Base-by-base conservation (phyloP, 1,140 invertebrate species). In the Formica exsecta region DNA sequence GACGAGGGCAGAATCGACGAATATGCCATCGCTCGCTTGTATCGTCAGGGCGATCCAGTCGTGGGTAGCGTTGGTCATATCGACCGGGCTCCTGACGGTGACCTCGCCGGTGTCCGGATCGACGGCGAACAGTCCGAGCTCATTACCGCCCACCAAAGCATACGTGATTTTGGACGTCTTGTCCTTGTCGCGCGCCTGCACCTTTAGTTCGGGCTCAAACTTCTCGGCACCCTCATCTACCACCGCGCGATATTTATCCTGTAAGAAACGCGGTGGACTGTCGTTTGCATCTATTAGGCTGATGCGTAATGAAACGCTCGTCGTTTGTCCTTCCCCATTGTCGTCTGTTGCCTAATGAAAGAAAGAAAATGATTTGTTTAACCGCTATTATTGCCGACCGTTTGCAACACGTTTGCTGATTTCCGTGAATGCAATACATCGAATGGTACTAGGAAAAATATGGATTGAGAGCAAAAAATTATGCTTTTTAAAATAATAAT, bases 211-310 rank as follows among this genome's bases (percentile, higher is more conserved):
- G 0, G 98, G 98, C 86, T 98, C 98, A 91, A 98, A 98, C 85
- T 97, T 97, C 4, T 96, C 95, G 2, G 98, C 96, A 1, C 97
- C 98, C 93, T 99, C 98, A 89, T 98, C 97, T 22, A 98, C 97
- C 4, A 97, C 97, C 0, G 97, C 97, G 8, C 97, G 96, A 93
- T 98, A 98, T 13, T 97, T 95, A 0, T 96, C 95, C 73, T 96
- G 97, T 9, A 96, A 95, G 93, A 98, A 98, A 11, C 96, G 95
- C 0, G 98, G 98, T 0, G 97, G 95, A 92, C 98, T 98, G 94
- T 99, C 98, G 92, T 99, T 99, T 48, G 97, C 97, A 93, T 99
- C 98, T 0, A 95, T 95, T 0, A 99, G 94, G 0, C 96, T 96
- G 7, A 99, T 97, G 86, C 97, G 97, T 0, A 99, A 95, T 0